Conservation (phyloP, 2,113 vertebrate species). For the Datnioides undecimradiatus region DNA sequence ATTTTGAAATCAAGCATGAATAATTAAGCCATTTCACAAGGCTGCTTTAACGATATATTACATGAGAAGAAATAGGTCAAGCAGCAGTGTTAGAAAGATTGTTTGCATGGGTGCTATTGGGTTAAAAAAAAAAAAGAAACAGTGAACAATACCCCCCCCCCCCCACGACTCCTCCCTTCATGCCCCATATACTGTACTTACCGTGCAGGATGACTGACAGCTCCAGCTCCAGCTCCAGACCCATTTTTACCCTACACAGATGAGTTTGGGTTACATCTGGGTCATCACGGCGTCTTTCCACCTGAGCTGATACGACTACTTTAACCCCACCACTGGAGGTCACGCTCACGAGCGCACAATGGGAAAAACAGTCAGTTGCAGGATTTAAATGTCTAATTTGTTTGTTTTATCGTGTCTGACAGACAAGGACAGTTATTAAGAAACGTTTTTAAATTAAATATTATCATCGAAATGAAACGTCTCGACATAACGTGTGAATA, state of each 20-base stretch:
- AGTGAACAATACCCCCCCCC: constrained; percentile 37
- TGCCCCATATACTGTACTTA: constrained; percentile 45
- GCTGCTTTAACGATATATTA: constrained; percentile 83
- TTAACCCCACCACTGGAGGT: not conserved
- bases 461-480: not conserved
- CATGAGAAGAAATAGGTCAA: constrained; percentile 85
- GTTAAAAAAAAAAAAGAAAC: constrained; percentile 69
- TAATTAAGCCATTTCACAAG: constrained; percentile 85
- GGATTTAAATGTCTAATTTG: not conserved
- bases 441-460: not conserved
- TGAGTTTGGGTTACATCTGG: constrained; percentile 49
- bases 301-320: constrained; percentile 21
- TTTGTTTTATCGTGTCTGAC: not conserved
- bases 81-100: constrained; percentile 67
- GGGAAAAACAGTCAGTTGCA: not conserved
- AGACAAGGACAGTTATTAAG: not conserved
- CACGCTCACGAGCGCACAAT: not conserved
- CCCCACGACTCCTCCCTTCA: constrained; percentile 9
- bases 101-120: constrained; percentile 71
- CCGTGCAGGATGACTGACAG: constrained; percentile 46
- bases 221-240: constrained; percentile 25
- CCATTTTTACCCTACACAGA: constrained; percentile 53
- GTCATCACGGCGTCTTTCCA: constrained; percentile 47
- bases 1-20: constrained; percentile 86
- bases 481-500: not conserved